phyloP scores from a whole-genome alignment of 2,888 invertebrate species.

The Leistus spinibarbis region DNA sequence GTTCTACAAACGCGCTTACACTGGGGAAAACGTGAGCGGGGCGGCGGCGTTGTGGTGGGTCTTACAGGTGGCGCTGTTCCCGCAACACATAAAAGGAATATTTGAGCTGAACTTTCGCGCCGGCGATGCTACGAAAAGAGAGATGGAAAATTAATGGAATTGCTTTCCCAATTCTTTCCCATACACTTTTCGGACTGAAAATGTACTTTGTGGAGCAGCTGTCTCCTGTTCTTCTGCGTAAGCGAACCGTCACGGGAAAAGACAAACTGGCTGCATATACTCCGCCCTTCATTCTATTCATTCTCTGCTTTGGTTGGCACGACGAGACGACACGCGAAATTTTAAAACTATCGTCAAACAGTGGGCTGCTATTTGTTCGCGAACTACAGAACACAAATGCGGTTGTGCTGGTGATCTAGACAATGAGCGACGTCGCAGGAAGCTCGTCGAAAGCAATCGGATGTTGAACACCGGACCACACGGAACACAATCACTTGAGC shows the following conservation, averaged over 20 bases:
- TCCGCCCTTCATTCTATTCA: neutral
- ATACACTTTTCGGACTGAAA: conserved; percentile 38
- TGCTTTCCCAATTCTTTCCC: conserved; percentile 46
- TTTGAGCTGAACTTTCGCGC: conserved; percentile 41
- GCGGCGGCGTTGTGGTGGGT: neutral
- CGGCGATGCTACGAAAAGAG: conserved; percentile 32
- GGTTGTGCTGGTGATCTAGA: neutral
- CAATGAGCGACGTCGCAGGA: conserved; percentile 7
- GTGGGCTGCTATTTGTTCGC: neutral
- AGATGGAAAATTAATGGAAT: conserved; percentile 47
- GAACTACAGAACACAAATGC: neutral
- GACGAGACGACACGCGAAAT: neutral
- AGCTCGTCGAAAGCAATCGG: conserved; percentile 6
- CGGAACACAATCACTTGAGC: conserved; percentile 11
- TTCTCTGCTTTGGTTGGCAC: neutral
- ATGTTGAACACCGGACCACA: conserved; percentile 1
- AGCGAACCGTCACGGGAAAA: conserved; percentile 16
- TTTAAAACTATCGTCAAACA: conserved; percentile 28
- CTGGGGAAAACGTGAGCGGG: neutral
- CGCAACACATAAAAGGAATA: conserved; percentile 44
- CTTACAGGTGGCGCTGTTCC: conserved; percentile 46
- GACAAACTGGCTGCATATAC: conserved; percentile 22
- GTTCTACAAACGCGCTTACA: neutral
- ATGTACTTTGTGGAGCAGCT: conserved; percentile 40
- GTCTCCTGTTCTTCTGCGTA: conserved; percentile 23